These are phyloP conservation scores for Halichoerus grypus DNA, from an alignment of 2,113 vertebrate genomes.

Conservation along the genomic window DNA sequence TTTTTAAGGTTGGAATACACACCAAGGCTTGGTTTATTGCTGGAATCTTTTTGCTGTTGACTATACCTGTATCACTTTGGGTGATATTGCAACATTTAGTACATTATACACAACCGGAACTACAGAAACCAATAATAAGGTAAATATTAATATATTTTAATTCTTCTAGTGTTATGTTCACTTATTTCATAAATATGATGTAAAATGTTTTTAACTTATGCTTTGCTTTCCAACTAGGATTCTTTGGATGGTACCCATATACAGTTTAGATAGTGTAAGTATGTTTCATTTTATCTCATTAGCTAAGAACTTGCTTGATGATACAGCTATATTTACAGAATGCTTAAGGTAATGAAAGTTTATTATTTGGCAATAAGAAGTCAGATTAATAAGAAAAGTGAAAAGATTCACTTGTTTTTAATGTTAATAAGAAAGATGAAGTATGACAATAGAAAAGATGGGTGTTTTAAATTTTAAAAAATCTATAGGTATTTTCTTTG, in stretches of 20 bases:
- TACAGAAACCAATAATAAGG: slow-evolving; percentile 99
- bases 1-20: slow-evolving; percentile 93
- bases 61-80: slow-evolving; percentile 98
- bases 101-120: slow-evolving; percentile 97
- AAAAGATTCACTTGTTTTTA: neutral
- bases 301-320: slow-evolving; percentile 44
- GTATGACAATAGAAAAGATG: neutral
- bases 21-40: slow-evolving; percentile 99
- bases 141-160: slow-evolving; percentile 78
- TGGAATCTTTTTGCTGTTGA: slow-evolving; percentile 98
- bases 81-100: slow-evolving; percentile 98
- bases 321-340: slow-evolving; percentile 14
- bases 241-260: slow-evolving; percentile 99
- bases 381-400: slow-evolving; percentile 24
- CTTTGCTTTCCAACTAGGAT: slow-evolving; percentile 90
- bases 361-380: neutral
- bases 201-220: slow-evolving; percentile 67
- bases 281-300: slow-evolving; percentile 72
- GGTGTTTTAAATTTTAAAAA: neutral
- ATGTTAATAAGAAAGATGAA: slow-evolving; percentile 7
- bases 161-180: slow-evolving; percentile 25
- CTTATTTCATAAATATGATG: slow-evolving; percentile 32
- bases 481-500: neutral
- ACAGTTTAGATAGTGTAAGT: slow-evolving; percentile 99
- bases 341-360: neutral